Evolutionary conservation across 2,797 vertebrate species (phyloP).

Genomic region (Eulemur mongoz): DNA sequence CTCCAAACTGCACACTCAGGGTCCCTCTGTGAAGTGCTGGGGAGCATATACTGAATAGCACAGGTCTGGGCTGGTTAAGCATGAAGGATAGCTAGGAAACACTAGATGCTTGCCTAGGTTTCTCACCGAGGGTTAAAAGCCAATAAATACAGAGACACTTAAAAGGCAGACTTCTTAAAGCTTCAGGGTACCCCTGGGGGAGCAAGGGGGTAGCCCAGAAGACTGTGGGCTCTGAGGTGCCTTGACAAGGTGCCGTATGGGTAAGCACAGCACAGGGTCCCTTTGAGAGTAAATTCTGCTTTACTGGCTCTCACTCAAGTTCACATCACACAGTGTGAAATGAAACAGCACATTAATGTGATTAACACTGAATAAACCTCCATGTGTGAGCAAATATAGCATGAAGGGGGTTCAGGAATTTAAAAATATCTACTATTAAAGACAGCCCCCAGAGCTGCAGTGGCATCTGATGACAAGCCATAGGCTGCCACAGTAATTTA

Average conservation of each 20-base stretch:
- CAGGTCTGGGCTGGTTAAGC: background rate
- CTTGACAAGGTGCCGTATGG: background rate
- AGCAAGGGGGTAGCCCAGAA: background rate
- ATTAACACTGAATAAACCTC: constrained; percentile 56
- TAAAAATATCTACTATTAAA: constrained; percentile 48
- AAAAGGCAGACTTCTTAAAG: background rate
- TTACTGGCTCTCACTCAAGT: background rate
- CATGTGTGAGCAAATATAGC: constrained; percentile 27
- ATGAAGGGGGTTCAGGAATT: constrained; percentile 34
- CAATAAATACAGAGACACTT: background rate
- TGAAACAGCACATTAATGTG: constrained; percentile 49
- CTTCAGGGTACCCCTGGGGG: background rate
- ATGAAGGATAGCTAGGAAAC: background rate
- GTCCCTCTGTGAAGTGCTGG: background rate
- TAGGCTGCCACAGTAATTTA: background rate
- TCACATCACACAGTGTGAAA: constrained; percentile 23
- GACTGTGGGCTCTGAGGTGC: background rate
- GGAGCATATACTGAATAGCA: background rate
- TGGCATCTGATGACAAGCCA: constrained; percentile 8
- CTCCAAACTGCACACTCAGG: background rate
- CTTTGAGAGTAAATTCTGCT: background rate
- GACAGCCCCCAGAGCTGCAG: constrained; percentile 5
- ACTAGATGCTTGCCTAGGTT: background rate
- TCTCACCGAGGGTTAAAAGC: constrained; percentile 30
- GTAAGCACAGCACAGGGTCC: background rate